Conservation (phyloP, 2,797 vertebrate species). For the Galaxias olidus region DNA sequence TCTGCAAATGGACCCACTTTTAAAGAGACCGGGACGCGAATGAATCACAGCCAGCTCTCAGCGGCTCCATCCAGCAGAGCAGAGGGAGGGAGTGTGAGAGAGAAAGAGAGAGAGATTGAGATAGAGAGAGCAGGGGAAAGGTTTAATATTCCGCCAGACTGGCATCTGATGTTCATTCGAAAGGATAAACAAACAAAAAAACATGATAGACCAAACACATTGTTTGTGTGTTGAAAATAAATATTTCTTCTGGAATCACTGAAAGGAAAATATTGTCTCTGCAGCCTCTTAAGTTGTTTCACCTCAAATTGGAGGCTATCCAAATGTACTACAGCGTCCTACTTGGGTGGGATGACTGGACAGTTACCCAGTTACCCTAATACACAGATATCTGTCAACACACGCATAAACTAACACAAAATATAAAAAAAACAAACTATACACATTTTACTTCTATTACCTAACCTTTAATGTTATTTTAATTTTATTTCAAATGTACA, state of each 20-base stretch:
- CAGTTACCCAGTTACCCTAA: too few relatives aligned
- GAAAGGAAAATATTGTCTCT: not conserved
- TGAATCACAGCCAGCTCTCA: slow-evolving; percentile 50
- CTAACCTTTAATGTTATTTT: too few relatives aligned
- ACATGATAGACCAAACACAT: not conserved
- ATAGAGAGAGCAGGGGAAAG: not conserved
- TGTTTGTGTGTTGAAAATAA: not conserved
- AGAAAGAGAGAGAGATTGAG: not conserved
- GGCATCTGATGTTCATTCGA: slow-evolving; percentile 1
- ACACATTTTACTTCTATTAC: not conserved
- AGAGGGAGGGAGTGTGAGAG: slow-evolving; percentile 22
- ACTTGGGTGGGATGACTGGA: not conserved
- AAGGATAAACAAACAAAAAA: too few relatives aligned
- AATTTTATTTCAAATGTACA: too few relatives aligned
- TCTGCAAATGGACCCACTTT: slow-evolving; percentile 71
- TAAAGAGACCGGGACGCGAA: slow-evolving; percentile 59
- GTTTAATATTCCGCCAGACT: not conserved
- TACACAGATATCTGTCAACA: not conserved
- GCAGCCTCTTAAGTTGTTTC: not conserved
- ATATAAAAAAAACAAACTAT: not conserved
- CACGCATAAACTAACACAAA: not conserved
- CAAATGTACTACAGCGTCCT: not conserved
- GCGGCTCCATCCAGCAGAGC: slow-evolving; percentile 23
- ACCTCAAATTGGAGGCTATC: not conserved
- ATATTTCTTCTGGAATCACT: not conserved